Evolutionary conservation across 1,140 invertebrate genomes (phyloP), one percentile per base, ranked within the genome.

Genomic region (Hormaphis cornu): DNA sequence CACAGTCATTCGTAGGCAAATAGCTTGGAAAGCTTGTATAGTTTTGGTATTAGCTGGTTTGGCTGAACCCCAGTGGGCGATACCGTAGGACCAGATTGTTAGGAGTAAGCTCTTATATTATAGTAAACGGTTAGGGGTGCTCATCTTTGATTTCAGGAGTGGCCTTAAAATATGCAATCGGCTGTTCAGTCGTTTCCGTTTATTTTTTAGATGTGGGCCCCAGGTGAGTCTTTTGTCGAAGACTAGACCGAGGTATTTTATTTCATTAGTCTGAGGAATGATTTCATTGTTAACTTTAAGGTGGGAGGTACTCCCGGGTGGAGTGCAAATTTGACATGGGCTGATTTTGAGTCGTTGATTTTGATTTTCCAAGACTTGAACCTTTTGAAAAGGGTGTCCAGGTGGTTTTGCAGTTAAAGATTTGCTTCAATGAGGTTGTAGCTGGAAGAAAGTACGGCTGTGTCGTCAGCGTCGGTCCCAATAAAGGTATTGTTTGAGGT

Each of bases 81-180:
- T 73, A 16, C 76, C 76, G 69, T 76, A 76, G 18, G 63, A 74
- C 74, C 76, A 77, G 10, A 76, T 70, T 20, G 76, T 75, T 69
- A 75, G 75, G 14, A 77, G 69, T 1, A 76, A 73, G 1, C 22
- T 26, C 35, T 76, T 73, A 63, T 77, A 76, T 3, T n/a, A n/a
- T n/a, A n/a, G n/a, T n/a, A n/a, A n/a, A n/a, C n/a, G n/a, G n/a
- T n/a, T n/a, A n/a, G n/a, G n/a, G n/a, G n/a, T n/a, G n/a, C n/a
- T n/a, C n/a, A n/a, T n/a, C n/a, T n/a, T n/a, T n/a, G n/a, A n/a
- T n/a, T n/a, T n/a, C n/a, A n/a, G n/a, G n/a, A n/a, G n/a, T n/a
- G n/a, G n/a, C n/a, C n/a, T n/a, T n/a, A n/a, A n/a, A n/a, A n/a
- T n/a, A n/a, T n/a, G n/a, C n/a, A n/a, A n/a, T n/a, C n/a, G n/a